phyloP scores from a whole-genome alignment of 2,797 vertebrate genomes.

The Cercopithecus diana region DNA sequence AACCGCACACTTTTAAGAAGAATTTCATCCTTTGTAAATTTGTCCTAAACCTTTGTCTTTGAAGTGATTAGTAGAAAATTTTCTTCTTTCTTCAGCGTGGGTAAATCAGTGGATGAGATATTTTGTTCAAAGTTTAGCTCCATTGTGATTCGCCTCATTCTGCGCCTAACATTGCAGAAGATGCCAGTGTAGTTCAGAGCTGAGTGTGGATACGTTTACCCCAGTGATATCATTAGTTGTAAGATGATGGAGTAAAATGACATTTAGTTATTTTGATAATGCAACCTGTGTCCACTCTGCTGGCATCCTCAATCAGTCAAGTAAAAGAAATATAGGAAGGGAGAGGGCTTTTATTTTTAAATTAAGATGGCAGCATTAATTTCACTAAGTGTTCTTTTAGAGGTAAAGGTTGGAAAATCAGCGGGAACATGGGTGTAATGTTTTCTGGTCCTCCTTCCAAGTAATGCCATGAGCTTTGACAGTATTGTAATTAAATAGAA shows the following conservation, averaged over 20 bases:
- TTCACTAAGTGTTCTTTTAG: slow-evolving; percentile 80
- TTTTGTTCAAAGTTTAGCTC: slow-evolving; percentile 57
- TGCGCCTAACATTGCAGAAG: background rate
- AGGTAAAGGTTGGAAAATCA: slow-evolving; percentile 75
- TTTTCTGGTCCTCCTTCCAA: slow-evolving; percentile 77
- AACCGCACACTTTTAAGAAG: slow-evolving; percentile 69
- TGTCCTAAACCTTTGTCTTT: slow-evolving; percentile 48
- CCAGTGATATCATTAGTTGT: slow-evolving; percentile 55
- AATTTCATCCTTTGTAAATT: slow-evolving; percentile 68
- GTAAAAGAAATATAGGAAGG: slow-evolving; percentile 59
- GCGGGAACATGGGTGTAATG: slow-evolving; percentile 51
- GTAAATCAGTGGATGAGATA: background rate
- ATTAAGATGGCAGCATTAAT: slow-evolving; percentile 76
- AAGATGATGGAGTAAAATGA: slow-evolving; percentile 67
- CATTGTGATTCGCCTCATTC: slow-evolving; percentile 16
- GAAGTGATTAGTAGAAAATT: slow-evolving; percentile 38
- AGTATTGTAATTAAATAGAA: slow-evolving; percentile 86
- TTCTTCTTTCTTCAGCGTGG: background rate
- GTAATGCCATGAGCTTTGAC: slow-evolving; percentile 80
- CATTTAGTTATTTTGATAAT: slow-evolving; percentile 64
- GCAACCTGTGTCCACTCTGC: slow-evolving; percentile 63
- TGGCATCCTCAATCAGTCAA: slow-evolving; percentile 59
- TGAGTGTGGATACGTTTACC: background rate
- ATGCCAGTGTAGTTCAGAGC: background rate
- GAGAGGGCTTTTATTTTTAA: slow-evolving; percentile 65